phyloP scores from a whole-genome alignment of 2,888 invertebrate genomes.

The Silvanus unidentatus region DNA sequence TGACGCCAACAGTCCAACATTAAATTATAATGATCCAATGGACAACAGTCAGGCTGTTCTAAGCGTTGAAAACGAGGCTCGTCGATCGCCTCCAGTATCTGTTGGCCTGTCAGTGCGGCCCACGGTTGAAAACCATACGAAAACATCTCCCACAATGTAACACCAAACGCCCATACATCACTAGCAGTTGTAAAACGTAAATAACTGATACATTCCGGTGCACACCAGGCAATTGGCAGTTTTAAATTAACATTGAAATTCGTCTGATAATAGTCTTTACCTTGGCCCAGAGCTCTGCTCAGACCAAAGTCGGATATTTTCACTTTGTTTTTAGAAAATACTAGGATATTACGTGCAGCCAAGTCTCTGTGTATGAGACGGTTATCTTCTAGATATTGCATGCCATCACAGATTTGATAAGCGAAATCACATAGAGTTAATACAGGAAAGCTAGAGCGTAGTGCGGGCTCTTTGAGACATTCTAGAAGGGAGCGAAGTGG shows the following conservation, averaged over 20 bases:
- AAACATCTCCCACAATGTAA: constrained; percentile 98
- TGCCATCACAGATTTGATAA: constrained; percentile 93
- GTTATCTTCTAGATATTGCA: constrained; percentile 95
- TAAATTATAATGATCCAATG: constrained; percentile 82
- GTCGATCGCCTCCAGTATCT: constrained; percentile 93
- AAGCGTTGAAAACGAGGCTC: constrained; percentile 84
- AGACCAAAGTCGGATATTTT: constrained; percentile 98
- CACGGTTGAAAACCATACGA: constrained; percentile 98
- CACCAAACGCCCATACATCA: constrained; percentile 96
- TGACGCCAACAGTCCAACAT: constrained; percentile 98
- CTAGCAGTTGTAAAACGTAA: constrained; percentile 93
- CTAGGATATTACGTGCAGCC: constrained; percentile 95
- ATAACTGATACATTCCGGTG: constrained; percentile 95
- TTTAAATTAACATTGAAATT: constrained; percentile 97
- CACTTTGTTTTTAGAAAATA: constrained; percentile 92
- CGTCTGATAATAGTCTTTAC: constrained; percentile 98
- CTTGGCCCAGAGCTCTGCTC: constrained; percentile 90
- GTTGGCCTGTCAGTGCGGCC: constrained; percentile 83
- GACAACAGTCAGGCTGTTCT: constrained; percentile 91
- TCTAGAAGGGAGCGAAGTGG: constrained; percentile 90
- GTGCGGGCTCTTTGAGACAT: constrained; percentile 88
- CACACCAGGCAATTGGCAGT: constrained; percentile 98
- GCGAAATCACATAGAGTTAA: constrained; percentile 91
- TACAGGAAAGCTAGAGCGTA: constrained; percentile 87
- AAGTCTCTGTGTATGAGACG: constrained; percentile 96